A percentile compares a stretch with the other conserved stretches of the same genome.
These are phyloP conservation scores for Nomada ruficornis DNA, from an alignment of 2,888 invertebrate genomes.

Conservation along the genomic window DNA sequence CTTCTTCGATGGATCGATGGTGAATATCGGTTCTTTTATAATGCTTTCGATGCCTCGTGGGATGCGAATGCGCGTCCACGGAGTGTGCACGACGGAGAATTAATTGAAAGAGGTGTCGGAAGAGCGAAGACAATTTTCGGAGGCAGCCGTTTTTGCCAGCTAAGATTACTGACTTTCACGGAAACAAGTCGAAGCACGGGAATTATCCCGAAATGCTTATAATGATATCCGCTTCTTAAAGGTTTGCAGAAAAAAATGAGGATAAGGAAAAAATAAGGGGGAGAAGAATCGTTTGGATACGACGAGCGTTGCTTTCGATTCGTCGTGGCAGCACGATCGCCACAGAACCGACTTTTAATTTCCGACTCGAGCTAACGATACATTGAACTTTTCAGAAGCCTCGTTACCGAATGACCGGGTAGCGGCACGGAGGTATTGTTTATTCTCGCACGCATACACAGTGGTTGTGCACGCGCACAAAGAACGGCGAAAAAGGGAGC, in stretches of 20 bases:
- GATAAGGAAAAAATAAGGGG: not conserved
- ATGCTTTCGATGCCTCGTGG: not conserved
- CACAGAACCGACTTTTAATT: conserved; percentile 34
- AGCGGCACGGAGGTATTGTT: conserved; percentile 34
- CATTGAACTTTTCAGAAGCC: not conserved
- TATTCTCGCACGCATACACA: conserved; percentile 16
- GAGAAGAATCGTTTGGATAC: not conserved
- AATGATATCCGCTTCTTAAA: conserved; percentile 14
- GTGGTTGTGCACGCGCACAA: conserved; percentile 5
- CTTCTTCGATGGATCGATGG: not conserved
- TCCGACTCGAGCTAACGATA: conserved; percentile 5
- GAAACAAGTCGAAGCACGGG: conserved; percentile 15
- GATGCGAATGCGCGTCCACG: not conserved
- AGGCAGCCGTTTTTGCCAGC: not conserved
- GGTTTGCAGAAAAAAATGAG: not conserved
- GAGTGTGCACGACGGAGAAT: not conserved
- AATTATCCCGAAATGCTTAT: conserved; percentile 19
- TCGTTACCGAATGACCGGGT: conserved; percentile 35
- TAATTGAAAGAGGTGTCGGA: conserved; percentile 3
- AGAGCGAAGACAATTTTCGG: conserved; percentile 4
- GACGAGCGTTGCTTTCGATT: not conserved
- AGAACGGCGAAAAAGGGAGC: conserved; percentile 39
- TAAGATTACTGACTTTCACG: conserved; percentile 40
- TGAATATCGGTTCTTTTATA: not conserved
- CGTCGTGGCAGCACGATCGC: not conserved